These are phyloP conservation scores for Formicarius rufipectus DNA, from an alignment of 2,113 vertebrate species.

Conservation along the genomic window DNA sequence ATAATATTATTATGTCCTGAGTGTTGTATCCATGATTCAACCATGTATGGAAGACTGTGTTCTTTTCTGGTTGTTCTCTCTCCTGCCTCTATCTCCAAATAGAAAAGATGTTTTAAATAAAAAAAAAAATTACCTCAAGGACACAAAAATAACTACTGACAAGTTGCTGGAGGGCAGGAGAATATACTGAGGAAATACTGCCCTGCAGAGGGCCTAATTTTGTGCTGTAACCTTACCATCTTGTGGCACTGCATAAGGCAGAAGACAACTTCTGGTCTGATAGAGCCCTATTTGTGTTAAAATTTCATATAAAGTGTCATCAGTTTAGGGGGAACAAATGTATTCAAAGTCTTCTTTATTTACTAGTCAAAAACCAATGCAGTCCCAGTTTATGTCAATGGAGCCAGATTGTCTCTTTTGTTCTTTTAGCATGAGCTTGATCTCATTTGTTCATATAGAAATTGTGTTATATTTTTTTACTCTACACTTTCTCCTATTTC, in stretches of 20 bases:
- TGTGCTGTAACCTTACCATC: background rate
- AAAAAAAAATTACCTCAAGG: background rate
- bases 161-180: background rate
- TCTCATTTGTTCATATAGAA: background rate
- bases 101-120: background rate
- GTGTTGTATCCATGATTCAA: background rate
- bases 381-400: background rate
- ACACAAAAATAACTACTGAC: background rate
- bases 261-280: background rate
- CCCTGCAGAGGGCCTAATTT: background rate
- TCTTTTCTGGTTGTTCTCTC: background rate
- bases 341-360: background rate
- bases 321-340: fast-evolving
- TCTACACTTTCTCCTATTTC: background rate
- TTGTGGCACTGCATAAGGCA: background rate
- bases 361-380: background rate
- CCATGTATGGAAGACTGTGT: background rate
- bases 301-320: background rate
- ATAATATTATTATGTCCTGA: background rate
- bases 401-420: background rate
- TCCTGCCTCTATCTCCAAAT: background rate
- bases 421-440: background rate
- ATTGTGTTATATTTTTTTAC: background rate
- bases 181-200: background rate
- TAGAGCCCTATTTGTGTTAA: background rate